Conservation (phyloP, 2,888 invertebrate genomes). For the Melolontha melolontha region DNA sequence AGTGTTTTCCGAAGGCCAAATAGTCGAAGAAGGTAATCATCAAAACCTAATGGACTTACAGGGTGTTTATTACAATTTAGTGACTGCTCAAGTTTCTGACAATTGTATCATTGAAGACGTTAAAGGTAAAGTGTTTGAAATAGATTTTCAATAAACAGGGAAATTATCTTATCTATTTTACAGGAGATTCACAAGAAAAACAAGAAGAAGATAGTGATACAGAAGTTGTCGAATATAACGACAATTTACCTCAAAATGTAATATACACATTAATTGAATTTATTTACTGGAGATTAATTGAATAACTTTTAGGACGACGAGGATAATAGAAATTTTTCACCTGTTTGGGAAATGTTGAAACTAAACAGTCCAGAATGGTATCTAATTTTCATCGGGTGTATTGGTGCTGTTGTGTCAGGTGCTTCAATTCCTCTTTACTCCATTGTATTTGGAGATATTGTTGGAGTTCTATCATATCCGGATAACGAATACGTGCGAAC, state of each 20-base stretch:
- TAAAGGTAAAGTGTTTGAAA: constrained; percentile 14
- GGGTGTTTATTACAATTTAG: constrained; percentile 78
- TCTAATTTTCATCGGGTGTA: constrained; percentile 71
- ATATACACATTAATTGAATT: neutral
- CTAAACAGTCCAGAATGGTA: constrained; percentile 78
- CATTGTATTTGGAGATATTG: constrained; percentile 79
- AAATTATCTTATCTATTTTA: neutral
- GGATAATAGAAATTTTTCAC: constrained; percentile 18
- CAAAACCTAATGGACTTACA: constrained; percentile 73
- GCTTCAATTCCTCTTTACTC: constrained; percentile 79
- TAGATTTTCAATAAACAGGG: neutral
- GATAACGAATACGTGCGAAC: constrained; percentile 68
- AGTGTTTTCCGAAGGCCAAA: constrained; percentile 76
- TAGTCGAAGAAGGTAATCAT: constrained; percentile 80
- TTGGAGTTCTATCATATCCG: constrained; percentile 71
- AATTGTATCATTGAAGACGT: constrained; percentile 16
- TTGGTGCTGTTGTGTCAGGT: constrained; percentile 75
- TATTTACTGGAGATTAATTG: neutral
- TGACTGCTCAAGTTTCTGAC: constrained; percentile 71
- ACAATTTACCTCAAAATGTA: constrained; percentile 2
- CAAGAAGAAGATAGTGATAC: constrained; percentile 22
- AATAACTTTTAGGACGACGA: constrained; percentile 29
- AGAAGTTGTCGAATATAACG: constrained; percentile 23
- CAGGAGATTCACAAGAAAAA: constrained; percentile 14
- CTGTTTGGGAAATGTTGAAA: constrained; percentile 66